Percentiles rank a stretch among this genome's conserved stretches.
phyloP scores from a whole-genome alignment of 2,888 invertebrate species.

The Hemistola chrysoprasaria region DNA sequence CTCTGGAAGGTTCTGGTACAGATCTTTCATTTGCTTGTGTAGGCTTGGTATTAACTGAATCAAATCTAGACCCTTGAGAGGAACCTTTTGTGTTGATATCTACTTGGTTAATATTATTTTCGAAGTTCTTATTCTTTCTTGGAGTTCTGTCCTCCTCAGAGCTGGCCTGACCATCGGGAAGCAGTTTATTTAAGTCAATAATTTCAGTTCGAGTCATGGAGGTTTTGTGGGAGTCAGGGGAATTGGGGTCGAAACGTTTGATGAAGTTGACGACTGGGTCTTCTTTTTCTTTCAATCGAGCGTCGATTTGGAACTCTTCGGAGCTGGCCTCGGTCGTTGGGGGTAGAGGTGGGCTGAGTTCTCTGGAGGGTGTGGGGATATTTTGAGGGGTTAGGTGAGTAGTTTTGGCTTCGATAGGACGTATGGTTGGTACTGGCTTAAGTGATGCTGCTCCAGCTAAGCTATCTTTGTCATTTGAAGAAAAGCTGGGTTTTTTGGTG shows the following conservation, averaged over 20 bases:
- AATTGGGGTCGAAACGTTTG: slow-evolving; percentile 72
- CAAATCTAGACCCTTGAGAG: slow-evolving; percentile 46
- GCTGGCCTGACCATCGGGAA: slow-evolving; percentile 63
- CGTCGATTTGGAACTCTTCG: slow-evolving; percentile 44
- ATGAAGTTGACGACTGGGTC: slow-evolving; percentile 69
- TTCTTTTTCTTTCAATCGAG: slow-evolving; percentile 33
- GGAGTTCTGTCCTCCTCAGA: slow-evolving; percentile 66
- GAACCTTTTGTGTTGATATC: slow-evolving; percentile 51
- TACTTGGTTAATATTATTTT: slow-evolving; percentile 53
- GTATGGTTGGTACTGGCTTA: slow-evolving; percentile 47
- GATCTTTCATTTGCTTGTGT: slow-evolving; percentile 25
- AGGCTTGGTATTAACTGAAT: slow-evolving; percentile 57
- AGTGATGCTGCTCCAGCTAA: slow-evolving; percentile 51
- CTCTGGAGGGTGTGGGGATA: slow-evolving; percentile 46
- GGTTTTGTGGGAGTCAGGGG: slow-evolving; percentile 59
- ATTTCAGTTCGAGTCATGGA: slow-evolving; percentile 70
- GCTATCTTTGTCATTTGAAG: slow-evolving; percentile 33
- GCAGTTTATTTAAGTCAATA: slow-evolving; percentile 58
- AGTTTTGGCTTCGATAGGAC: slow-evolving; percentile 33
- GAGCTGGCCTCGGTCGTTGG: slow-evolving; percentile 45
- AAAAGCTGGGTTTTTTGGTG: slow-evolving; percentile 15
- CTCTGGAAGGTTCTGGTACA: slow-evolving; percentile 49
- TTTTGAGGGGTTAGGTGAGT: slow-evolving; percentile 20
- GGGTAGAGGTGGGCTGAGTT: slow-evolving; percentile 49
- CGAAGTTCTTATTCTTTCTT: slow-evolving; percentile 54